phyloP scores from a whole-genome alignment of 2,113 vertebrate species.

The Gasterosteus aculeatus region DNA sequence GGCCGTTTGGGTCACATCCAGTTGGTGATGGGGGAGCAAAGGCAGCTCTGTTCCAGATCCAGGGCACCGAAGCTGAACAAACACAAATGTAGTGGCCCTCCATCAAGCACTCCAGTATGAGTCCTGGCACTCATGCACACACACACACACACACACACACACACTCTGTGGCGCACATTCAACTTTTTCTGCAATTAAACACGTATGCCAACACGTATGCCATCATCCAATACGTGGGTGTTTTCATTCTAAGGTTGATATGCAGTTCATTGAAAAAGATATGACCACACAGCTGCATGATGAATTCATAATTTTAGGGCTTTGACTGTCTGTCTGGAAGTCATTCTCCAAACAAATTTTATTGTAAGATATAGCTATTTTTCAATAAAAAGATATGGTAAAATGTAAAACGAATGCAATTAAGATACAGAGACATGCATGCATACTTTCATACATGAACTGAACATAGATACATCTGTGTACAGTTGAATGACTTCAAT shows the following conservation, averaged over 20 bases:
- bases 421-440: background rate
- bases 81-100: slow-evolving; percentile 68
- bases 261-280: background rate
- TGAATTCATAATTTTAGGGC: background rate
- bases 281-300: too few relatives aligned
- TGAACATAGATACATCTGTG: background rate
- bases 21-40: slow-evolving; percentile 52
- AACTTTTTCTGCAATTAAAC: background rate
- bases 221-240: too few relatives aligned
- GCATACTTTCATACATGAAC: background rate
- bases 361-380: background rate
- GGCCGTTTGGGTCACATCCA: slow-evolving; percentile 47
- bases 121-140: slow-evolving; percentile 2
- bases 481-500: background rate
- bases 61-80: slow-evolving; percentile 68
- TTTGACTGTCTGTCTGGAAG: background rate
- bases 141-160: slow-evolving; percentile 1
- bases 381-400: background rate
- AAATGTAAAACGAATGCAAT: background rate
- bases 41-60: slow-evolving; percentile 61
- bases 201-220: background rate
- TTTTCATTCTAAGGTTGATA: background rate
- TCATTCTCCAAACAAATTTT: background rate
- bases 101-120: slow-evolving; percentile 43
- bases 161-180: slow-evolving; percentile 15